A percentile compares a stretch with the other conserved stretches of the same genome.
Conservation (phyloP, 1,140 invertebrate genomes). For the Amphibalanus amphitrite region DNA sequence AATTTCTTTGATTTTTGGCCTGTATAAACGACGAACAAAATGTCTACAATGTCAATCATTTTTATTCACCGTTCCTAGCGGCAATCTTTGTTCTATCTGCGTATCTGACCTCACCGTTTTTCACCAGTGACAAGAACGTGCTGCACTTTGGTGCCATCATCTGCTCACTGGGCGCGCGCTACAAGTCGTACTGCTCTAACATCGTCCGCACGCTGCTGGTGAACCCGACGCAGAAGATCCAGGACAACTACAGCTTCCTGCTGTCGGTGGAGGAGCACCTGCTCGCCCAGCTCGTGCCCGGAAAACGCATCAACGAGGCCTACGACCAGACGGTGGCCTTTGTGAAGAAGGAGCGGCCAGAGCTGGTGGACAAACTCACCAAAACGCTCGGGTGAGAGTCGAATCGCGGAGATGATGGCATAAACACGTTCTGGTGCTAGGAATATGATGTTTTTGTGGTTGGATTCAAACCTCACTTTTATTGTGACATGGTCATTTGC, state of each 20-base stretch:
- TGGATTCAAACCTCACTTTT: too few species aligned
- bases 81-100: too few species aligned
- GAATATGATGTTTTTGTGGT: too few species aligned
- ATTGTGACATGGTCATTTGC: too few species aligned
- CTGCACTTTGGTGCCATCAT: slow-evolving; percentile 93
- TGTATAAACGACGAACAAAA: too few species aligned
- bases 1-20: too few species aligned
- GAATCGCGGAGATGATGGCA: slow-evolving; percentile 7
- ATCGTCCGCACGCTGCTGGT: slow-evolving; percentile 94
- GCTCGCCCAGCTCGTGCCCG: slow-evolving; percentile 47
- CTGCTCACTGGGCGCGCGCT: slow-evolving; percentile 81
- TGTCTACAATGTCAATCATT: too few species aligned
- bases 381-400: slow-evolving; percentile 64
- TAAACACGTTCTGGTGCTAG: too few species aligned
- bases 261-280: slow-evolving; percentile 82
- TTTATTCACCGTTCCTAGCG: too few species aligned
- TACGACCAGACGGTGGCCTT: slow-evolving; percentile 66
- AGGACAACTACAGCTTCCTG: slow-evolving; percentile 87
- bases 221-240: slow-evolving; percentile 62
- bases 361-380: slow-evolving; percentile 74
- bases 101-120: too few species aligned
- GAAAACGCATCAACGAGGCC: slow-evolving; percentile 39
- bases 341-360: slow-evolving; percentile 73
- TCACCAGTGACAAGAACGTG: slow-evolving; percentile 72
- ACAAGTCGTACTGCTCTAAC: slow-evolving; percentile 97